Base-by-base conservation (phyloP, 1,140 invertebrate genomes). In the Archivesica marissinica region DNA sequence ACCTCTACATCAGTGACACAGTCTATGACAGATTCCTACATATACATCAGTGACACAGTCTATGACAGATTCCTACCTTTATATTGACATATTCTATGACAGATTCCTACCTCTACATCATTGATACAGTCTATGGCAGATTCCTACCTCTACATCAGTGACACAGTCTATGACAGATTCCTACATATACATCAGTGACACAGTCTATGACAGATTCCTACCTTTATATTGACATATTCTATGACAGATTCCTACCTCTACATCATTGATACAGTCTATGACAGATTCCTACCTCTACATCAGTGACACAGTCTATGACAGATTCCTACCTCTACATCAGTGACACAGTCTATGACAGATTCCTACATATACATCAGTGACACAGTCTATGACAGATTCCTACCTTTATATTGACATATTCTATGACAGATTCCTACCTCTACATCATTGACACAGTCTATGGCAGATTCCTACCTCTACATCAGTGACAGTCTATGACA, bases 21-120 rank as follows among this genome's bases (percentile, higher is more conserved):
- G 47, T 85, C 76, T 15, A 92, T 91, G 20, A 93, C 88, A 50
- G 90, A 61, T 7, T 52, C 79, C 25, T 79, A 93, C 92, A 83
- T 89, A 82, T 17, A 86, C 76, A 86, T 88, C 88, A 11, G 75
- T 74, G 23, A 92, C 92, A 86, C 89, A 92, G 47, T 85, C 76
- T 15, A 92, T 91, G 20, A 93, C 88, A 50, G 90, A 61, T 7
- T 52, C 79, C 25, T 79, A 93, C 92, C 85, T 89, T 83, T 17
- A 86, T 72, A 86, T 88, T 74, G 23, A 92, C 92, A 86, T 88
- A 92, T 39, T 85, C 76, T 15, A 92, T 91, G 20, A 93, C 88
- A 50, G 90, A 61, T 7, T 52, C 79, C 25, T 79, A 93, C 92
- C 85, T 89, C 85, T 17, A 86, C 76, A 86, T 88, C 88, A 11